A percentile compares a stretch with the other conserved stretches of the same genome.
These are phyloP conservation scores for Asteroscopus sphinx DNA, from an alignment of 2,888 invertebrate species.

Conservation along the genomic window DNA sequence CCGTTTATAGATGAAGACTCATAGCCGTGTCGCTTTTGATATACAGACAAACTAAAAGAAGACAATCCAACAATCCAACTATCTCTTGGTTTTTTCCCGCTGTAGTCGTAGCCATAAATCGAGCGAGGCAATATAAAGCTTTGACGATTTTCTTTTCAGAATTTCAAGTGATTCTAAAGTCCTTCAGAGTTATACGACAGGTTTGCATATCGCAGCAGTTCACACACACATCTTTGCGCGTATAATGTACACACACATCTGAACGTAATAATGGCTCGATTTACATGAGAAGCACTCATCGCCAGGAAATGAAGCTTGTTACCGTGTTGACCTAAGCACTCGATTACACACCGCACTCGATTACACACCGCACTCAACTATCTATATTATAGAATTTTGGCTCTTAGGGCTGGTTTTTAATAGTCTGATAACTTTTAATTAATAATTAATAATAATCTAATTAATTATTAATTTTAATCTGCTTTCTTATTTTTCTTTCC, in stretches of 20 bases:
- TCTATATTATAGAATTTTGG: background rate
- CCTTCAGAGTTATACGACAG: constrained; percentile 74
- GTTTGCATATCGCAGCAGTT: constrained; percentile 63
- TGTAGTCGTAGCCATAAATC: constrained; percentile 64
- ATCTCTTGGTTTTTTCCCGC: constrained; percentile 21
- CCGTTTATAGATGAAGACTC: no score
- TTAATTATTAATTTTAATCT: no score
- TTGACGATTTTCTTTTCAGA: constrained; percentile 87
- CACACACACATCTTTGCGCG: constrained; percentile 17
- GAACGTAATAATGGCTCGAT: constrained; percentile 38
- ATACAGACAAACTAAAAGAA: background rate
- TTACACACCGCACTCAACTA: no score
- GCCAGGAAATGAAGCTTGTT: constrained; percentile 28
- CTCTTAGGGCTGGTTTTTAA: no score
- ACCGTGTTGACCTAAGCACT: constrained; percentile 7
- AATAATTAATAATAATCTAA: no score
- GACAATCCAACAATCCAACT: background rate
- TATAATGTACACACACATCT: constrained; percentile 3
- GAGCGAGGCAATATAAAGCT: constrained; percentile 85
- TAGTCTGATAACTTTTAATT: no score
- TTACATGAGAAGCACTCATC: constrained; percentile 36
- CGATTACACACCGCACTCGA: background rate
- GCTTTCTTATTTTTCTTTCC: no score
- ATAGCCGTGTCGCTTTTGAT: no score
- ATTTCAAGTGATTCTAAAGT: constrained; percentile 86